These are phyloP conservation scores for Ptyas mucosa DNA, from an alignment of 2,113 vertebrate genomes.

Conservation along the genomic window DNA sequence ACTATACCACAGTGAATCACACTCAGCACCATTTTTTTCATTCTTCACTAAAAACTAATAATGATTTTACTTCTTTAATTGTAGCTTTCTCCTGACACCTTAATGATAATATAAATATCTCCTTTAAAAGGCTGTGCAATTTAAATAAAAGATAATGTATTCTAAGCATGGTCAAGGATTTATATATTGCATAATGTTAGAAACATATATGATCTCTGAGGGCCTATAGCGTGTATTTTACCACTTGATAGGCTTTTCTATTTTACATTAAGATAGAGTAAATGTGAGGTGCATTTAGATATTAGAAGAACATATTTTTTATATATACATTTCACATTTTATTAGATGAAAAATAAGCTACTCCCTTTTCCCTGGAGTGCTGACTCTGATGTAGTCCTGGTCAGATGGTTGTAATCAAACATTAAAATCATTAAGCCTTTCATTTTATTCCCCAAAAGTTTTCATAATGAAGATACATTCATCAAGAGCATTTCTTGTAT, in stretches of 20 bases:
- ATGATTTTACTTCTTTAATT: not conserved
- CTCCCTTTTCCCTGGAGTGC: slow-evolving; percentile 30
- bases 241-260: slow-evolving; percentile 47
- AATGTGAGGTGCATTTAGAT: slow-evolving; percentile 10
- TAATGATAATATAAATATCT: not conserved
- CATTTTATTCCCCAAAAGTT: slow-evolving; percentile 48
- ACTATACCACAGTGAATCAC: not conserved
- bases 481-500: slow-evolving; percentile 48
- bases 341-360: slow-evolving; percentile 45
- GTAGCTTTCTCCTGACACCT: not conserved
- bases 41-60: not conserved
- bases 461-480: slow-evolving; percentile 56
- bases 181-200: not conserved
- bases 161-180: slow-evolving; percentile 21
- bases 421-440: slow-evolving; percentile 53
- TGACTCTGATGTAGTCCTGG: slow-evolving; percentile 13
- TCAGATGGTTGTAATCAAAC: slow-evolving; percentile 45
- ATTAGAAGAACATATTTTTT: slow-evolving; percentile 47
- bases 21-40: not conserved
- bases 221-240: slow-evolving; percentile 50
- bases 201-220: slow-evolving; percentile 39
- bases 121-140: slow-evolving; percentile 26
- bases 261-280: slow-evolving; percentile 41
- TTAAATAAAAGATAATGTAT: slow-evolving; percentile 9
- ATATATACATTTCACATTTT: slow-evolving; percentile 60